phyloP scores from a whole-genome alignment of 2,797 vertebrate species.

The Australoheros facetus region DNA sequence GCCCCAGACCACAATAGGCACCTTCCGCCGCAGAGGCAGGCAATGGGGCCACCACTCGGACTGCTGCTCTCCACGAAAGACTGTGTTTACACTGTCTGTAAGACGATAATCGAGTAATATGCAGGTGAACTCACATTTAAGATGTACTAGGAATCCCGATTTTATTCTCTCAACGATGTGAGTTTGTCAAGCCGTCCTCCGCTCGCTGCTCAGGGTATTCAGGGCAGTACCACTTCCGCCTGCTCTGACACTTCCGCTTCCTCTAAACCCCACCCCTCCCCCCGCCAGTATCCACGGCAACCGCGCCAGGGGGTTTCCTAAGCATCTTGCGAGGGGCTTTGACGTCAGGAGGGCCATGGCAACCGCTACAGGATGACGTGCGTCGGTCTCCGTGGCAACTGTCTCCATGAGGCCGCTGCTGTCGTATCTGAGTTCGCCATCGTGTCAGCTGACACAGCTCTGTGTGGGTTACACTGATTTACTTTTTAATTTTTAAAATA shows the following conservation, averaged over 20 bases:
- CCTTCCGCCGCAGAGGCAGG: constrained; percentile 75
- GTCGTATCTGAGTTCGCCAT: constrained; percentile 58
- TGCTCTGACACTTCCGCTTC: constrained; percentile 90
- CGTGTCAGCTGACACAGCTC: constrained; percentile 56
- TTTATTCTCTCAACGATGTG: constrained; percentile 79
- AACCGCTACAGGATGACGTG: constrained; percentile 83
- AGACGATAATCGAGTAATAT: constrained; percentile 39
- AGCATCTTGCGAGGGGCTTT: constrained; percentile 78
- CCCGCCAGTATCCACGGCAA: constrained; percentile 79
- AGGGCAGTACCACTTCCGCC: constrained; percentile 90
- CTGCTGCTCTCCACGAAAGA: neutral
- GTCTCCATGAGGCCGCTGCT: constrained; percentile 76
- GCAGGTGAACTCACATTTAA: constrained; percentile 78
- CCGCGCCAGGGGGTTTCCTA: constrained; percentile 78
- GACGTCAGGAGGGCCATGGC: constrained; percentile 83
- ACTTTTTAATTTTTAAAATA: neutral
- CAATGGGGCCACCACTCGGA: constrained; percentile 49
- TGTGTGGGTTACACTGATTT: constrained; percentile 51
- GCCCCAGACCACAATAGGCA: constrained; percentile 82
- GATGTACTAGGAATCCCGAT: constrained; percentile 76
- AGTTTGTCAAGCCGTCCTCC: constrained; percentile 82
- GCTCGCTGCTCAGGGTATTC: constrained; percentile 84
- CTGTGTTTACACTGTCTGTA: neutral
- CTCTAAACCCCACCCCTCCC: constrained; percentile 83
- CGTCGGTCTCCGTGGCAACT: constrained; percentile 77